Evolutionary conservation across 2,888 invertebrate genomes (phyloP).

Genomic region (Ashinkailepas kermadecensis): DNA sequence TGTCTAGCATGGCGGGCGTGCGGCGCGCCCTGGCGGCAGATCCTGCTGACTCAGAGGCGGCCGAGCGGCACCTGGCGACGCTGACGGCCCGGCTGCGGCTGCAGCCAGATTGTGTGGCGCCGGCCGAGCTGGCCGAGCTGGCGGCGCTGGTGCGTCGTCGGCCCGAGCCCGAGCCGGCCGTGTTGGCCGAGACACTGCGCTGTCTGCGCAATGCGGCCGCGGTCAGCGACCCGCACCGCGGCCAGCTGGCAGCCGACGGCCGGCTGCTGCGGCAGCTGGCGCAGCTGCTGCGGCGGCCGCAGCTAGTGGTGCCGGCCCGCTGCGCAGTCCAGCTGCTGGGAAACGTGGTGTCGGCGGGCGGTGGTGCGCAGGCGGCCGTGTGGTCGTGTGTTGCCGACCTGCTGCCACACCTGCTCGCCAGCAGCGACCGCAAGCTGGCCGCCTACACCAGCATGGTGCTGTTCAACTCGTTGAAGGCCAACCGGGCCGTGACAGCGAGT

Average conservation of each 20-base stretch:
- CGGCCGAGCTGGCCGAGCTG: constrained; percentile 30
- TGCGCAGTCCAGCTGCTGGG: constrained; percentile 74
- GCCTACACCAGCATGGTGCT: constrained; percentile 76
- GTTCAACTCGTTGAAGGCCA: neutral
- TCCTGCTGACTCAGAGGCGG: constrained; percentile 30
- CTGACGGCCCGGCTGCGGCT: constrained; percentile 30
- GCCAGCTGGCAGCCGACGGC: constrained; percentile 75
- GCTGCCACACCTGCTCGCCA: constrained; percentile 74
- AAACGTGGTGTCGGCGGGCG: constrained; percentile 74
- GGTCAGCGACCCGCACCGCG: constrained; percentile 84
- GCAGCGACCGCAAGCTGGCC: constrained; percentile 77
- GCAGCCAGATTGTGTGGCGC: constrained; percentile 32
- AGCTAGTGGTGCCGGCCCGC: constrained; percentile 53
- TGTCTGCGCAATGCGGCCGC: constrained; percentile 84
- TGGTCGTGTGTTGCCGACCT: constrained; percentile 72
- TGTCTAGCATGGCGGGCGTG: constrained; percentile 25
- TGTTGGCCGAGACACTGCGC: constrained; percentile 81
- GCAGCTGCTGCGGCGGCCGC: constrained; percentile 52
- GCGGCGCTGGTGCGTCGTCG: constrained; percentile 24
- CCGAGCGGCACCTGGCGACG: constrained; percentile 31
- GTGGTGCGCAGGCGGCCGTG: constrained; percentile 68
- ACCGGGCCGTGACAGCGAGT: neutral
- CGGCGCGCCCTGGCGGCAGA: constrained; percentile 18
- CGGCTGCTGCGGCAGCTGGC: neutral
- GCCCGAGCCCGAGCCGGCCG: constrained; percentile 52